Evolutionary conservation across 1,140 invertebrate genomes (phyloP).

Genomic region (Lepidurus packardi): DNA sequence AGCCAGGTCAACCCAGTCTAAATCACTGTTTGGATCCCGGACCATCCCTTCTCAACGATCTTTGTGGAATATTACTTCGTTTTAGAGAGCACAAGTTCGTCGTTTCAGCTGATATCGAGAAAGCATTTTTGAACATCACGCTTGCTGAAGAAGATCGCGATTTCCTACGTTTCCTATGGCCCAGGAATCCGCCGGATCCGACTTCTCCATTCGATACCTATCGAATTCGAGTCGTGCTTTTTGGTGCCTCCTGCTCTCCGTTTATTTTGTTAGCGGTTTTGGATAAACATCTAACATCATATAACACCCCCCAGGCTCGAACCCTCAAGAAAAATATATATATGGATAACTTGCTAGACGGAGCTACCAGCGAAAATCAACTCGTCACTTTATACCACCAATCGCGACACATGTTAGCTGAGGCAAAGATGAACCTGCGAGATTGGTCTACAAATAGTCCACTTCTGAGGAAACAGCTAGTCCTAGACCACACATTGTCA

Average conservation of each 20-base stretch:
- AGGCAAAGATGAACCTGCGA: background rate
- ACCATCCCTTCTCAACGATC: background rate
- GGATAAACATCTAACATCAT: background rate
- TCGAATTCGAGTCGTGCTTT: background rate
- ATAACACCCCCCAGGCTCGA: background rate
- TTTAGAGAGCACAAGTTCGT: constrained; percentile 34
- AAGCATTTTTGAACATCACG: background rate
- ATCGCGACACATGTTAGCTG: background rate
- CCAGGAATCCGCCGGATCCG: background rate
- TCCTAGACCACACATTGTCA: background rate
- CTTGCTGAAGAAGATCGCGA: constrained; percentile 3
- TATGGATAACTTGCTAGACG: background rate
- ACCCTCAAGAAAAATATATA: background rate
- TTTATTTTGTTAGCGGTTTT: background rate
- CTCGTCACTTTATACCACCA: background rate
- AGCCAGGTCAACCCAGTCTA: background rate
- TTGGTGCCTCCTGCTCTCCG: background rate
- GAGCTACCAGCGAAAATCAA: background rate
- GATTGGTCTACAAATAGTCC: background rate
- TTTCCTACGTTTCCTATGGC: constrained; percentile 11
- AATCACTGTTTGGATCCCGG: constrained; percentile 27
- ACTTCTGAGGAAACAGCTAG: background rate
- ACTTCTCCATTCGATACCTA: background rate
- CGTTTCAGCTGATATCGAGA: constrained; percentile 36
- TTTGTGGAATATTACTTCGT: background rate